Base-by-base conservation (phyloP, 2,888 invertebrate genomes). In the Drosophila anomalata region DNA sequence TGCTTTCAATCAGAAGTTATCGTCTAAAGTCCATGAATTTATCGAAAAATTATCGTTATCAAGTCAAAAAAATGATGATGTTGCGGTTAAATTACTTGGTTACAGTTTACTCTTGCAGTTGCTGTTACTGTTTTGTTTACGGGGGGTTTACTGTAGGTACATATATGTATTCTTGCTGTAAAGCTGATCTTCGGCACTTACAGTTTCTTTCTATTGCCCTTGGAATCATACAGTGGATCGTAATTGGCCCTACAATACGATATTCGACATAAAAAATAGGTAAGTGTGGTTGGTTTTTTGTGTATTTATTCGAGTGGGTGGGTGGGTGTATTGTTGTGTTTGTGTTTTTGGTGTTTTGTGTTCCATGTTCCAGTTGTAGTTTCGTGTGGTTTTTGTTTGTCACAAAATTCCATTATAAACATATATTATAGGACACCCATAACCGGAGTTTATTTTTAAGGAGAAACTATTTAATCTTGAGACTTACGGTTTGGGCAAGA, bases 401-500 rank as follows among this genome's bases (percentile, higher is more conserved):
- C 7, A 50, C 36, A 61, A 14, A 39, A 29, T 22, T 22, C 12
- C 20, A 20, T 24, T 29, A 24, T 29, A 41, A 31, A n/a, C 11
- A 52, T 14, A n/a, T 17, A 12, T 20, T 6, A 42, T n/a, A 26
- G 20, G 29, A 36, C 66, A 63, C 63, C 63, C 26, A 53, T 53
- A 33, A 52, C 41, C 66, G 9, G 12, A 24, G 20, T 31, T 12
- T 22, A 9, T 7, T 8, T 22, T 2, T n/a, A 2, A 1, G 29
- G 1, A 17, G 17, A 17, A 17, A 17, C 9, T 9, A 9, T 3
- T n/a, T 0, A 12, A 29, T 39, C 6, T 50, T 14, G 12, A 29
- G 47, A 94, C 94, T 94, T 92, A 95, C 95, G 93, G 93, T 78
- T 93, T 94, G 76, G 94, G 93, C 78, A 95, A 94, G 86, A 96